phyloP scores from a whole-genome alignment of 2,113 vertebrate species.

The Petromus typicus region DNA sequence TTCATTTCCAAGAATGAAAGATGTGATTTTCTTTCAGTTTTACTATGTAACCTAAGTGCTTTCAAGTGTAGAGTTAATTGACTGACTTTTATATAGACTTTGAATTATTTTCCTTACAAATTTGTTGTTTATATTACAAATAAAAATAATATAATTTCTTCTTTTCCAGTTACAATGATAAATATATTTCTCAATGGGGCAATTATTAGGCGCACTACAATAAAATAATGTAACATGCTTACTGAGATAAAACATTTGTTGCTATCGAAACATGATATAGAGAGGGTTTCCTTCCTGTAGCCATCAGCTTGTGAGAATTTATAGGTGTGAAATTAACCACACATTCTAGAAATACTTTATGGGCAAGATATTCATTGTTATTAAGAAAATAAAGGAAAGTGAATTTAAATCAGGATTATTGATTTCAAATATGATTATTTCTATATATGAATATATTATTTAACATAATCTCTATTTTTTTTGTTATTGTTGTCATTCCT shows the following conservation, averaged over 20 bases:
- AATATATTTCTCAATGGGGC: neutral
- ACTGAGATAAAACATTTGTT: conserved; percentile 1
- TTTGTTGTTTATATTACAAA: neutral
- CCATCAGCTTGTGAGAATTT: conserved; percentile 10
- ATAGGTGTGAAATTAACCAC: conserved; percentile 65
- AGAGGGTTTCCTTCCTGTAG: neutral
- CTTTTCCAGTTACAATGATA: neutral
- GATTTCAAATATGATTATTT: neutral
- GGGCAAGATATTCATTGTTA: neutral
- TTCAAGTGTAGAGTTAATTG: neutral
- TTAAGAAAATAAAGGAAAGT: neutral
- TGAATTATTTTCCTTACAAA: neutral
- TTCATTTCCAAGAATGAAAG: neutral
- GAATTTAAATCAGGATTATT: conserved; percentile 4
- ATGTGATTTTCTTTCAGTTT: neutral
- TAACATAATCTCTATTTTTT: neutral
- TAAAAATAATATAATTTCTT: conserved; percentile 13
- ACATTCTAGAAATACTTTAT: conserved; percentile 51
- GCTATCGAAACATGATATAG: neutral
- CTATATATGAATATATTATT: neutral
- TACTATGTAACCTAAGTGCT: neutral
- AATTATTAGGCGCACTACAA: neutral
- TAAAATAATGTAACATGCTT: conserved; percentile 12
- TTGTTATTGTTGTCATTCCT: neutral
- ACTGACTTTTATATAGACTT: neutral